Evolutionary conservation across 2,888 invertebrate genomes (phyloP), one percentile per base, ranked within the genome.

Genomic region (Limnephilus auricula): DNA sequence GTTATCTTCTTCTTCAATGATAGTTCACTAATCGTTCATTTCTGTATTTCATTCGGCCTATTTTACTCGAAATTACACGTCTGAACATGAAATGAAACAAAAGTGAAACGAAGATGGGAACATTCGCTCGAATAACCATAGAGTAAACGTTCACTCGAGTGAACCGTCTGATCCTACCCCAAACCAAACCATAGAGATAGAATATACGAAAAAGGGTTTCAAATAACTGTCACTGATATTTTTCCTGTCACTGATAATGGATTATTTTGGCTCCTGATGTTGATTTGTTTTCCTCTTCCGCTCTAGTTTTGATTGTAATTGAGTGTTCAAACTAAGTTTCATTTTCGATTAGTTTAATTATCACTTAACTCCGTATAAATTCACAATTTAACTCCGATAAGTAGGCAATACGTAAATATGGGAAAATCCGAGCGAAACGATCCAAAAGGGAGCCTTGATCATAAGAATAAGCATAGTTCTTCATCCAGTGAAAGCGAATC

Each of bases 401-500:
- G 31, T 79, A 30, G 31, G 31, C 25, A n/a, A 2, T 80, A 32
- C 65, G 4, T 87, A 45, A 90, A 84, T n/a, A 90, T 90, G 90
- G 87, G 37, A 31, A 90, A 88, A 79, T 87, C 90, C 2, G 34
- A 50, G 30, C 86, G 86, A 65, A 86, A 65, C 15, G 45, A 15
- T 15, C 30, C 30, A 50, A 86, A 13, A 65, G 31, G 40, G 30
- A 40, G 30, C 30, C 34, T 40, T 12, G n/a, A 84, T 40, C n/a
- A 30, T 25, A 84, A 84, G 13, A 84, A 37, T 84, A 84, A 45
- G n/a, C 84, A 13, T 30, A 65, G 78, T 79, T 65, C 89, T 79
- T 78, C 89, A 31, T 89, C 89, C 9, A 89, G 89, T 37, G 89
- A 89, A 79, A 89, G 80, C 37, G 89, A 89, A 30, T 45, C 37